Base-by-base conservation (phyloP, 2,113 vertebrate species). In the Sarotherodon lohbergeri region DNA sequence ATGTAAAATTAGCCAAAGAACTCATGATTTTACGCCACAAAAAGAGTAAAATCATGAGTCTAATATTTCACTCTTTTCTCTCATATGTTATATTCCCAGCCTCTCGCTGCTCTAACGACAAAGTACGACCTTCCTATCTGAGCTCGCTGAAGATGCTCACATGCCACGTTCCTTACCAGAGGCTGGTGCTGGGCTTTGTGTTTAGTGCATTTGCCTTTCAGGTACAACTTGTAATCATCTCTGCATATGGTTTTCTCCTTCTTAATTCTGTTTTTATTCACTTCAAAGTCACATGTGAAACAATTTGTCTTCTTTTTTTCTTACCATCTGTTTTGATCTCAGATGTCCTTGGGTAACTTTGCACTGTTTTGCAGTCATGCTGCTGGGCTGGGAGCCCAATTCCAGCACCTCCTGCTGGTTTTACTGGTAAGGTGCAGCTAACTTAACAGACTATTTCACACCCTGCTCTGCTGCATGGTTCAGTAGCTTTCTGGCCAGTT, bases 311-410 rank as follows among this genome's bases (percentile, higher is more conserved):
- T 7, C 34, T 22, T 84, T 56, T 39, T 46, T 22, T 24, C 89
- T 32, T 56, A 6, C 1, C 39, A 12, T 16, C 43, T 14, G 16
- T 83, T 54, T 68, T 81, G n/a, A 39, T 86, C 5, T 34, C 83
- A 97, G 97, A 95, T 96, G 83, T 94, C 94, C 46, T 95, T 96
- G 86, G 95, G 95, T 50, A 96, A 96, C 82, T 96, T 97, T 87
- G 96, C 96, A 2, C 89, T 97, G 50, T 97, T 97, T 85, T 97
- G 96, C 79, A 96, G 92, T 57, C 95, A 96, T 50, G 96, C 93
- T 0, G 95, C 93, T 0, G 96, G 95, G 22, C 91, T 96, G 27
- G 94, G 94, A 1, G 86, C 90, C 66, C 92, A 94, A 6, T 97
- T 97, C 90, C 96, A 96, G 80, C 92, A 96, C 84, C 90, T 97